Percentiles rank a stretch among this genome's conserved stretches.
Conservation (phyloP, 2,888 invertebrate species). For the Dinocampus coccinellae region DNA sequence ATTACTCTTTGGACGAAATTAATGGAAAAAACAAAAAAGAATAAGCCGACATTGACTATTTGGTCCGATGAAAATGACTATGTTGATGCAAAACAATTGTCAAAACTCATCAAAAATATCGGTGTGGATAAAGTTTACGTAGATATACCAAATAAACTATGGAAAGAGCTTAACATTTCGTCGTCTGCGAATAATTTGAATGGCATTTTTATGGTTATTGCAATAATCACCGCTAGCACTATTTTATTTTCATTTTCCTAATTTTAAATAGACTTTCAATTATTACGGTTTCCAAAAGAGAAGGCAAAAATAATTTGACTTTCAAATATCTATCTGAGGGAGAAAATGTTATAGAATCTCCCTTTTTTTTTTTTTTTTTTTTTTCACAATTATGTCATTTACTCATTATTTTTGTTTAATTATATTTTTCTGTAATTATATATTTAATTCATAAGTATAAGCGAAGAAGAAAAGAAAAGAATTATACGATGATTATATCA, state of each 20-base stretch:
- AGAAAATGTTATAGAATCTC: too few relatives aligned
- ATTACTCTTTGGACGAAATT: constrained; percentile 74
- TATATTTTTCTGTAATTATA: neutral
- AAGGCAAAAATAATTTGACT: neutral
- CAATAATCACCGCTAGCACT: constrained; percentile 30
- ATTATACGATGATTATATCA: constrained; percentile 28
- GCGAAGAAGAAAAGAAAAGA: constrained; percentile 12
- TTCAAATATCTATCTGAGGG: too few relatives aligned
- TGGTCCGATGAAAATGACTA: constrained; percentile 81
- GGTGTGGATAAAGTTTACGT: constrained; percentile 80
- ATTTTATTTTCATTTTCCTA: constrained; percentile 24
- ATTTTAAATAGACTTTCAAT: constrained; percentile 14
- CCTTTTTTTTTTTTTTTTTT: constrained; percentile 12
- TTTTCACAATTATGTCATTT: neutral
- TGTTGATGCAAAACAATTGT: constrained; percentile 77
- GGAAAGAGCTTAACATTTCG: constrained; percentile 44
- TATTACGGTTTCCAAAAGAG: neutral
- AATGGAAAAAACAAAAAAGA: constrained; percentile 69
- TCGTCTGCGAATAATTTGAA: constrained; percentile 35
- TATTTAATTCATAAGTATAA: constrained; percentile 7
- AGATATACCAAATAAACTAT: constrained; percentile 78
- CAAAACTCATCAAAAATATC: constrained; percentile 76
- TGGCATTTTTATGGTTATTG: constrained; percentile 26
- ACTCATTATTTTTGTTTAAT: neutral
- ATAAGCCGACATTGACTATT: constrained; percentile 80